phyloP scores from a whole-genome alignment of 1,140 invertebrate genomes.

The Paraescarpia echinospica region DNA sequence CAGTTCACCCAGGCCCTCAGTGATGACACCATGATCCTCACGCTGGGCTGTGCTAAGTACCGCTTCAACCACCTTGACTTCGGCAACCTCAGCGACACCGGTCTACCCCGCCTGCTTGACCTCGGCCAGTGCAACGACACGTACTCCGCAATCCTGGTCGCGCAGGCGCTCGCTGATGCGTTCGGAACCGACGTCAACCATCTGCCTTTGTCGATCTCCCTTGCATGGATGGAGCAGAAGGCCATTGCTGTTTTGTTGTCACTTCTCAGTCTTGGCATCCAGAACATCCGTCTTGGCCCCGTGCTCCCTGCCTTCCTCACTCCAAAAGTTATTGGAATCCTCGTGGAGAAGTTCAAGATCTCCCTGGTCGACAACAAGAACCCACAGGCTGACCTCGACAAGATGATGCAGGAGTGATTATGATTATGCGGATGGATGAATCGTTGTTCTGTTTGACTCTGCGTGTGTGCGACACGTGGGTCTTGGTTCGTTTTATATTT shows the following conservation, averaged over 20 bases:
- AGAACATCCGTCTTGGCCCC: constrained; percentile 40
- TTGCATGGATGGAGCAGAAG: constrained; percentile 44
- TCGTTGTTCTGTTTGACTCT: background rate
- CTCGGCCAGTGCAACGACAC: constrained; percentile 42
- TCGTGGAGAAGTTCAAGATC: constrained; percentile 33
- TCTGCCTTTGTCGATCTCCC: constrained; percentile 35
- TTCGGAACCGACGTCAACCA: constrained; percentile 40
- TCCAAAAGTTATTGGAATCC: constrained; percentile 31
- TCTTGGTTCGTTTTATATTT: background rate
- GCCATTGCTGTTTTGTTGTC: constrained; percentile 39
- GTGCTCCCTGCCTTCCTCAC: constrained; percentile 40
- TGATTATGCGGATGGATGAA: background rate
- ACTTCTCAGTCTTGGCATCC: constrained; percentile 37
- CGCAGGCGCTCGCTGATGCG: constrained; percentile 35
- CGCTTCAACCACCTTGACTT: constrained; percentile 37
- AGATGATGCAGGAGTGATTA: background rate
- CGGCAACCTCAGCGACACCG: constrained; percentile 37
- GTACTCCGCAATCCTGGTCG: constrained; percentile 38
- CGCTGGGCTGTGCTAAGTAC: constrained; percentile 43
- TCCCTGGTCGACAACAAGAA: background rate
- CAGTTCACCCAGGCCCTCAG: constrained; percentile 34
- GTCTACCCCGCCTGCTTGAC: constrained; percentile 40
- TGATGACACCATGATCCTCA: constrained; percentile 37
- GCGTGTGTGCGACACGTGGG: background rate
- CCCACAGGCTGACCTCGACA: background rate